These are phyloP conservation scores for Phortica magna DNA, from an alignment of 2,888 invertebrate genomes.

Conservation along the genomic window DNA sequence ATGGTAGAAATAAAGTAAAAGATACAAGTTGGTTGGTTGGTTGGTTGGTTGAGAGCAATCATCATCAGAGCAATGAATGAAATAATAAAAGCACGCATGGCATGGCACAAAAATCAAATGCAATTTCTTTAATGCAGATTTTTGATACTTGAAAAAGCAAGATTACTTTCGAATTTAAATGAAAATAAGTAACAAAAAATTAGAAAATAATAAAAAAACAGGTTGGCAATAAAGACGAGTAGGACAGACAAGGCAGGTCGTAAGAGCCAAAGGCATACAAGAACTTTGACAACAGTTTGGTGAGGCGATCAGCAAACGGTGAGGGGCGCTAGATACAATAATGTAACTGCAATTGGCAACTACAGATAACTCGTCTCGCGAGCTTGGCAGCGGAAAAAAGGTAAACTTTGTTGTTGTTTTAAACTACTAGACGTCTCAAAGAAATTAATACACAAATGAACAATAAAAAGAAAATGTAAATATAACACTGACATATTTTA, in stretches of 20 bases:
- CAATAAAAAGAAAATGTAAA: not conserved
- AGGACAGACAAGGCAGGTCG: too few species aligned
- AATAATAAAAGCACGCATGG: not conserved
- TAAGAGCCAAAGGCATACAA: too few species aligned
- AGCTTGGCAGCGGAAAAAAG: conserved; percentile 27
- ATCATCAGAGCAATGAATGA: not conserved
- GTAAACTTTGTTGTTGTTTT: conserved; percentile 46
- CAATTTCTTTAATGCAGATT: not conserved
- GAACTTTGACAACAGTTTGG: too few species aligned
- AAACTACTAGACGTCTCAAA: conserved; percentile 51
- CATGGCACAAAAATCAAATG: not conserved
- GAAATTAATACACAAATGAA: conserved; percentile 54
- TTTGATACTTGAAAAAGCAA: not conserved
- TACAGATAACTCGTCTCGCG: too few species aligned
- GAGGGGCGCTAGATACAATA: too few species aligned
- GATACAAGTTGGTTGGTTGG: not conserved
- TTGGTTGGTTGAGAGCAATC: not conserved
- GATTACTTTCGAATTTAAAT: not conserved
- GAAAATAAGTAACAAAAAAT: too few species aligned
- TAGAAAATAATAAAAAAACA: too few species aligned
- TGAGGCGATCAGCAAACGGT: too few species aligned
- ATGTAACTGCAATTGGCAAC: too few species aligned
- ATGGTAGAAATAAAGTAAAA: not conserved
- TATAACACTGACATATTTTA: too few species aligned
- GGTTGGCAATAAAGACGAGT: too few species aligned